Evolutionary conservation across 92 coral and sea anemone genomes (phyloP).

Genomic region (Nematostella vectensis): DNA sequence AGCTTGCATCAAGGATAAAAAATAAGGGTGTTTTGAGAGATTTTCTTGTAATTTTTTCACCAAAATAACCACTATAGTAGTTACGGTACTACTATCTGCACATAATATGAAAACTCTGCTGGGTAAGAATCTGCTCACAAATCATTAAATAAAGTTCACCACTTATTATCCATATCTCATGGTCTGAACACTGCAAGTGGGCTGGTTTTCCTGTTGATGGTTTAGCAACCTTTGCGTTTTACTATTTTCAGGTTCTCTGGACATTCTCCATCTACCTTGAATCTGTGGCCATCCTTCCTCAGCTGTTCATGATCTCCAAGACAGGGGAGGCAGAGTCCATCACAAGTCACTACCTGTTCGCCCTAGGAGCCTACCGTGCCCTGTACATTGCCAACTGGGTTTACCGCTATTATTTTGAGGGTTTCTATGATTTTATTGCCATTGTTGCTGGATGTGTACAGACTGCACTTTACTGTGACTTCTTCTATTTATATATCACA

Average conservation of each 20-base stretch:
- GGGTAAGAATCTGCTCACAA: too few species aligned
- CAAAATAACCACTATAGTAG: too few species aligned
- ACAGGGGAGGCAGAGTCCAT: slow-evolving; percentile 98
- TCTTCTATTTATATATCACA: slow-evolving; percentile 96
- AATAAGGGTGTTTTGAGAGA: too few species aligned
- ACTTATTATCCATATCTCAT: too few species aligned
- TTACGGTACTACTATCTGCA: too few species aligned
- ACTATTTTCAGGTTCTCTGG: slow-evolving; percentile 98
- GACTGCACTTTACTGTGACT: slow-evolving; percentile 97
- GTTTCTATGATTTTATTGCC: slow-evolving; percentile 99
- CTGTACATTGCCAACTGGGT: slow-evolving; percentile 98
- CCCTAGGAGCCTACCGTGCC: slow-evolving; percentile 95
- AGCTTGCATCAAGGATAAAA: too few species aligned
- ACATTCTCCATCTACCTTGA: slow-evolving; percentile 99
- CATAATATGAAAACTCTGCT: too few species aligned
- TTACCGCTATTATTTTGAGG: slow-evolving; percentile 90
- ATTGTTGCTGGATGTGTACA: slow-evolving; percentile 99
- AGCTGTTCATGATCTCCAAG: slow-evolving; percentile 98
- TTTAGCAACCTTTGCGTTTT: too few species aligned
- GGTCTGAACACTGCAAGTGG: too few species aligned
- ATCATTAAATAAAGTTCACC: too few species aligned
- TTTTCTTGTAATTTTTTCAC: too few species aligned
- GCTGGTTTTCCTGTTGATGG: too few species aligned
- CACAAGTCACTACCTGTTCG: slow-evolving; percentile 98
- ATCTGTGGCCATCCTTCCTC: slow-evolving; percentile 97